Percentiles rank a stretch among this genome's conserved stretches.
Conservation (phyloP, 1,140 invertebrate genomes). For the Sinonovacula constricta region DNA sequence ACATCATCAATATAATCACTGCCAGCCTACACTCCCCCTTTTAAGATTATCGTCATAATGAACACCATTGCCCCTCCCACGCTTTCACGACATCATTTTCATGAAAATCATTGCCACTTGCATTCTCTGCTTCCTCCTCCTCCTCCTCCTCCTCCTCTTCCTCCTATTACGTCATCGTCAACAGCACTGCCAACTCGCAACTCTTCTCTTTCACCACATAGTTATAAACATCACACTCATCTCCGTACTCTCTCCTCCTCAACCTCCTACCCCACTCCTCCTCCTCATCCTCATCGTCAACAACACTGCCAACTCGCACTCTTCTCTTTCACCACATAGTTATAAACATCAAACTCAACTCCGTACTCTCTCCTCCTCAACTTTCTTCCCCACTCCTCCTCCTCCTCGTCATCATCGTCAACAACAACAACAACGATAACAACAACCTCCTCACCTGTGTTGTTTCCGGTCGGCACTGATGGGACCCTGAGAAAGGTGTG, state of each 20-base stretch:
- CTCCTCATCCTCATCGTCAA: too few species aligned
- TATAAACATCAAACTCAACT: background rate
- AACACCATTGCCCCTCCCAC: too few species aligned
- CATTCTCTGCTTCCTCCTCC: too few species aligned
- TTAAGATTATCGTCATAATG: too few species aligned
- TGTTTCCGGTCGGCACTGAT: conserved; percentile 77
- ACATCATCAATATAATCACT: too few species aligned
- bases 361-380: background rate
- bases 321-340: background rate
- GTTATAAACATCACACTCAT: background rate
- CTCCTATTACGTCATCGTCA: background rate
- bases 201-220: background rate
- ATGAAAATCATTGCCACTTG: too few species aligned
- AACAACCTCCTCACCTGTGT: conserved; percentile 74
- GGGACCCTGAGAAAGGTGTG: conserved; percentile 75
- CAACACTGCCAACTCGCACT: background rate
- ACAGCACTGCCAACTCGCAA: background rate
- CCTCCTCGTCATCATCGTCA: background rate
- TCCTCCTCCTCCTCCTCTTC: too few species aligned
- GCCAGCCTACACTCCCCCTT: too few species aligned
- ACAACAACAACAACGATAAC: too few species aligned
- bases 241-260: background rate
- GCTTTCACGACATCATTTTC: too few species aligned
- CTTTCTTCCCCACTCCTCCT: background rate
- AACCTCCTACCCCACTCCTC: background rate